A percentile compares a stretch with the other conserved stretches of the same genome.
Conservation (phyloP, 2,797 vertebrate genomes). For the Vireo griseus region DNA sequence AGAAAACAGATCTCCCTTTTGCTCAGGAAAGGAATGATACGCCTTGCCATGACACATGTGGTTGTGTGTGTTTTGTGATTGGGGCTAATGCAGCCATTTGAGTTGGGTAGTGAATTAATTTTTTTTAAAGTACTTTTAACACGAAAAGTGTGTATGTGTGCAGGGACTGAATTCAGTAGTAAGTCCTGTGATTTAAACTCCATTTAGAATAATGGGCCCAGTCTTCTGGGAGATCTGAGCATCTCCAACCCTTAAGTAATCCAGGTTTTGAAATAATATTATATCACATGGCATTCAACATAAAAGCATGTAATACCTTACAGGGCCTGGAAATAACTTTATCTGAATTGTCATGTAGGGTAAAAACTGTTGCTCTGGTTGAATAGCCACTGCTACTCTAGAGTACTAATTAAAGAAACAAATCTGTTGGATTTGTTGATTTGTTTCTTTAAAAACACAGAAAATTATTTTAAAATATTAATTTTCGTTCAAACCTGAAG, state of each 20-base stretch:
- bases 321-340: background rate
- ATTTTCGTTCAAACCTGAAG: background rate
- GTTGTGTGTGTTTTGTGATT: background rate
- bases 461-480: background rate
- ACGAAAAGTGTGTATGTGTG: background rate
- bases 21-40: background rate
- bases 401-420: background rate
- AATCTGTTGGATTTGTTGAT: background rate
- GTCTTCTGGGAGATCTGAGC: background rate
- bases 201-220: fast-evolving
- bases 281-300: background rate
- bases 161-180: background rate
- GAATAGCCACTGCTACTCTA: background rate
- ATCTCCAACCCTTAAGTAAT: background rate
- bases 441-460: background rate
- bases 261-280: background rate
- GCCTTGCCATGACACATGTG: fast-evolving
- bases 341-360: background rate
- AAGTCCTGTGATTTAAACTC: background rate
- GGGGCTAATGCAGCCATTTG: background rate
- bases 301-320: background rate
- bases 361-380: background rate
- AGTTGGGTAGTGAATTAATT: background rate
- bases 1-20: background rate
- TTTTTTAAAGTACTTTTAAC: background rate